These are phyloP conservation scores for Acronicta alni DNA, from an alignment of 2,888 invertebrate species.

Conservation along the genomic window DNA sequence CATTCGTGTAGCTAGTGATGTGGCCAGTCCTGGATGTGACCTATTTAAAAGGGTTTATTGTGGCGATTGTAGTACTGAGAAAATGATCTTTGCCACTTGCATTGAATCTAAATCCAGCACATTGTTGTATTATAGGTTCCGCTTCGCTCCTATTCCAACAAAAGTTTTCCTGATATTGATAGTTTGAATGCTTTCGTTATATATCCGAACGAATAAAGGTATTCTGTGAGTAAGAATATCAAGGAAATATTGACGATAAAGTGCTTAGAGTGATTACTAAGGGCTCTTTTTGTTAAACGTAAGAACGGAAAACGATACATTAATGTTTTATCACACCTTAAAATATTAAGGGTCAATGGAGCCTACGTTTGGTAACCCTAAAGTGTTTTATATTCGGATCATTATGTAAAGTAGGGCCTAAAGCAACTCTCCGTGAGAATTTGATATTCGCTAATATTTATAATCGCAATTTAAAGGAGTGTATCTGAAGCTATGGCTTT, in stretches of 20 bases:
- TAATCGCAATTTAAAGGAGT: constrained; percentile 61
- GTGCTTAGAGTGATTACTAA: constrained; percentile 4
- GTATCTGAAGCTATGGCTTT: too few relatives aligned
- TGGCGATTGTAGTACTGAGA: constrained; percentile 22
- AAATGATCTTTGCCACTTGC: constrained; percentile 29
- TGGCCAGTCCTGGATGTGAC: constrained; percentile 12
- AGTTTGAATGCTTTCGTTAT: constrained; percentile 9
- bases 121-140: constrained; percentile 20
- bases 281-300: background rate
- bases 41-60: constrained; percentile 6
- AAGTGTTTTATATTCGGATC: constrained; percentile 70
- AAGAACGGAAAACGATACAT: constrained; percentile 14
- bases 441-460: constrained; percentile 75
- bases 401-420: constrained; percentile 82
- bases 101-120: constrained; percentile 27
- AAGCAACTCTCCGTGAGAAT: constrained; percentile 79
- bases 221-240: background rate
- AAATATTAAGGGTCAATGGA: constrained; percentile 59
- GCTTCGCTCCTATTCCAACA: background rate
- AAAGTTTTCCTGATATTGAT: constrained; percentile 18
- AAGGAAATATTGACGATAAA: background rate
- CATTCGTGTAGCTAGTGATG: background rate
- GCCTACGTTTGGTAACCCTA: constrained; percentile 36
- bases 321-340: constrained; percentile 51
- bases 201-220: background rate